Conservation (phyloP, 1,140 invertebrate species). For the Saccostrea glomerata region DNA sequence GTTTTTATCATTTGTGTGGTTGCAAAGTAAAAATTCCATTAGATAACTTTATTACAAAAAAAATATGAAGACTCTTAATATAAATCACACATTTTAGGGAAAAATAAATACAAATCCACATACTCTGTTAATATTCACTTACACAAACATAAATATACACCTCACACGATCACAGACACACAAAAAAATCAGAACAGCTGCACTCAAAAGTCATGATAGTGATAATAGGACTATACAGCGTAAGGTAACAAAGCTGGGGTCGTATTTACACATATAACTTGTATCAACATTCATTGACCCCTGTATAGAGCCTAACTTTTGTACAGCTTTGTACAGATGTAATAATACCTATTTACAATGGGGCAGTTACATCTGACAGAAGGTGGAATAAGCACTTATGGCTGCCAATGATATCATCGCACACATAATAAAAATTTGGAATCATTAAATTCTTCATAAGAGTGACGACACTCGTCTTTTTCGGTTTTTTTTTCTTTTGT, state of each 20-base stretch:
- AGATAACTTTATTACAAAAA: slow-evolving; percentile 15
- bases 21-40: background rate
- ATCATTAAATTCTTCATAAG: background rate
- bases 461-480: background rate
- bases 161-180: background rate
- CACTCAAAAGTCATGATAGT: background rate
- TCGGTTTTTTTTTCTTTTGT: background rate
- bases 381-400: background rate
- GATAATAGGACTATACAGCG: background rate
- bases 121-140: background rate
- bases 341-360: background rate
- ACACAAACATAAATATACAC: background rate
- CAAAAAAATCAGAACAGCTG: background rate
- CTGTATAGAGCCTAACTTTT: background rate
- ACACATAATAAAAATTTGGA: background rate
- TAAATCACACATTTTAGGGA: background rate
- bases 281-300: background rate
- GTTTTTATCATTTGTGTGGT: background rate
- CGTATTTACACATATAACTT: slow-evolving; percentile 1
- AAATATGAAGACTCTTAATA: slow-evolving; percentile 30
- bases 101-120: background rate
- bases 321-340: slow-evolving; percentile 18
- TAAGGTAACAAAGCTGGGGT: background rate
- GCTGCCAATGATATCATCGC: background rate
- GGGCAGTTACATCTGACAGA: background rate